Evolutionary conservation across 2,113 vertebrate species (phyloP), one percentile per base, ranked within the genome.

Genomic region (Ictidomys tridecemlineatus): DNA sequence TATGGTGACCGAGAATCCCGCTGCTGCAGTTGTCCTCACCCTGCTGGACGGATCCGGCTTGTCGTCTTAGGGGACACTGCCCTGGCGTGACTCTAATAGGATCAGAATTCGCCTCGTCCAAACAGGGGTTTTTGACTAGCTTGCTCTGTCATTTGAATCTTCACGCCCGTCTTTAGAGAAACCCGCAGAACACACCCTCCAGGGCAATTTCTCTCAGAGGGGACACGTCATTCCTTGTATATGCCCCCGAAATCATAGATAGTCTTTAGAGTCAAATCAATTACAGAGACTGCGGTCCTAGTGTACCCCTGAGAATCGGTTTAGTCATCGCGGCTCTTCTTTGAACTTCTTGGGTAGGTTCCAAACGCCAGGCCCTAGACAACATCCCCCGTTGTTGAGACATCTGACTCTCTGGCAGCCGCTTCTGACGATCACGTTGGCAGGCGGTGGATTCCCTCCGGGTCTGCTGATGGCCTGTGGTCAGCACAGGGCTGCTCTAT

Each of bases 391-490:
- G 28, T 39, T 88, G 30, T 51, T 85, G 76, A 10, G 88, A 85
- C 86, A 67, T 95, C 88, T 89, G 76, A 91, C 92, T 78, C 87
- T 78, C 83, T 88, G 97, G 92, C 69, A 96, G 77, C 9, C 85
- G 17, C 89, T 96, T 94, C 83, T 96, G 95, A 51, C 84, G 89
- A 24, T 0, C 18, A 14, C 83, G 30, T 5, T 53, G 72, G 84
- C 96, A 97, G 91, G 45, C 85, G 77, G 6, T 26, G 8, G 3
- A 2, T 4, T 80, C 80, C 77, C 78, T 82, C 69, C 1, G 80
- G 83, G 85, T 92, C 74, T 97, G 76, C 85, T 74, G 83, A 70
- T 61, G 53, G 32, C 39, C 20, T 39, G 18, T 32, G 96, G 65
- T 88, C 87, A 92, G 65, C 72, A 51, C n/a, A 93, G 39, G 22